Evolutionary conservation across 2,797 vertebrate genomes (phyloP).

Genomic region (Nannoperca australis): DNA sequence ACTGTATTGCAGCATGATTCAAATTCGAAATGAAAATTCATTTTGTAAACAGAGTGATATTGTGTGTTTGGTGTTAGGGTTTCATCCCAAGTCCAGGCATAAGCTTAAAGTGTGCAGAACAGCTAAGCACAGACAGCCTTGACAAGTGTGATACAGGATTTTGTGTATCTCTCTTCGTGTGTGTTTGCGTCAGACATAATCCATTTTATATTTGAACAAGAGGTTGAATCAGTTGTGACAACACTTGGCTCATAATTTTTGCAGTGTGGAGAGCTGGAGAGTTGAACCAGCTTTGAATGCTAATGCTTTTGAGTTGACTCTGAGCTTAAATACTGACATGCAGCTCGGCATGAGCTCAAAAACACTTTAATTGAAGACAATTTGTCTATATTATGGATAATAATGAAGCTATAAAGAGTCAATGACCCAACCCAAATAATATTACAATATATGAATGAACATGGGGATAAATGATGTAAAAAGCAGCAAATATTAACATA

Average conservation of each 20-base stretch:
- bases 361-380: slow-evolving; percentile 7
- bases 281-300: slow-evolving; percentile 48
- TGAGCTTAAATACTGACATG: slow-evolving; percentile 10
- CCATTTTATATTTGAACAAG: slow-evolving; percentile 50
- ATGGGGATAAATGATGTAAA: background rate
- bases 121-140: slow-evolving; percentile 28
- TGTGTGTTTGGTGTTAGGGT: slow-evolving; percentile 8
- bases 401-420: background rate
- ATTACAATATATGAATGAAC: background rate
- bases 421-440: background rate
- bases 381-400: background rate
- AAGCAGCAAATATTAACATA: background rate
- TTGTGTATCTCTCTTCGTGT: slow-evolving; percentile 29
- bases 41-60: background rate
- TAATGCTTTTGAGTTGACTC: slow-evolving; percentile 27
- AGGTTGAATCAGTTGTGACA: slow-evolving; percentile 51
- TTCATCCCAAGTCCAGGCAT: background rate
- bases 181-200: slow-evolving; percentile 50
- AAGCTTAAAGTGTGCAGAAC: slow-evolving; percentile 17
- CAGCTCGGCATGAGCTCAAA: slow-evolving; percentile 10
- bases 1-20: slow-evolving; percentile 1
- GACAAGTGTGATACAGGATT: slow-evolving; percentile 41
- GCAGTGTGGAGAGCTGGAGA: slow-evolving; percentile 20
- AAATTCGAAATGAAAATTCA: slow-evolving; percentile 7
- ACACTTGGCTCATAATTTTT: slow-evolving; percentile 40